A percentile compares a stretch with the other conserved stretches of the same genome.
Conservation (phyloP, 2,888 invertebrate species). For the Mesopsocus fuscifrons region DNA sequence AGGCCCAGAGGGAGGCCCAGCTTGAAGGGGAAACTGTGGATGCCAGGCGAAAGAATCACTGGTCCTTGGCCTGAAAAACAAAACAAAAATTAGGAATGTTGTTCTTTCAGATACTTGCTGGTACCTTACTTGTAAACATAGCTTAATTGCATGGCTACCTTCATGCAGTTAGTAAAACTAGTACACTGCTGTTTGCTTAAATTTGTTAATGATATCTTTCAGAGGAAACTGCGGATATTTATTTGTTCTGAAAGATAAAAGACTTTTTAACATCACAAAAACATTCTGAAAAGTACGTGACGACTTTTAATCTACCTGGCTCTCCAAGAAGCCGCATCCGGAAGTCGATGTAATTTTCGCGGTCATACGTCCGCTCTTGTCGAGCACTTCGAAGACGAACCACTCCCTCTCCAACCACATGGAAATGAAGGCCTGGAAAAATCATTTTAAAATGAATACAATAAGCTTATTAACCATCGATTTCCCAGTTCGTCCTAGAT, state of each 20-base stretch:
- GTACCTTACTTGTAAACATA: too few relatives aligned
- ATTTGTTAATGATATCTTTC: too few relatives aligned
- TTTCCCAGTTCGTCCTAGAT: too few relatives aligned
- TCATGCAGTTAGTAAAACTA: too few relatives aligned
- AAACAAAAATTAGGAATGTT: conserved; percentile 13
- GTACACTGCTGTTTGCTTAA: too few relatives aligned
- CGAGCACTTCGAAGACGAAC: conserved; percentile 68
- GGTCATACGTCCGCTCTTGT: conserved; percentile 71
- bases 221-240: too few relatives aligned
- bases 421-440: conserved; percentile 67
- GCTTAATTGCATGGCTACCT: too few relatives aligned
- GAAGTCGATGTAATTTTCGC: conserved; percentile 89
- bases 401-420: conserved; percentile 86
- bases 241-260: too few relatives aligned
- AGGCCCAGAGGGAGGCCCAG: conserved; percentile 73
- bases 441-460: neutral
- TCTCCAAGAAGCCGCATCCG: conserved; percentile 82
- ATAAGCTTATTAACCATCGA: too few relatives aligned
- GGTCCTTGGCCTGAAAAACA: conserved; percentile 54
- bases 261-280: too few relatives aligned
- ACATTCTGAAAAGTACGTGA: too few relatives aligned
- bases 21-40: conserved; percentile 90
- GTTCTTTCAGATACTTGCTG: too few relatives aligned
- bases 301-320: conserved; percentile 41
- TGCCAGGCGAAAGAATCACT: conserved; percentile 72